phyloP scores from a whole-genome alignment of 2,113 vertebrate genomes.

The Aythya baeri region DNA sequence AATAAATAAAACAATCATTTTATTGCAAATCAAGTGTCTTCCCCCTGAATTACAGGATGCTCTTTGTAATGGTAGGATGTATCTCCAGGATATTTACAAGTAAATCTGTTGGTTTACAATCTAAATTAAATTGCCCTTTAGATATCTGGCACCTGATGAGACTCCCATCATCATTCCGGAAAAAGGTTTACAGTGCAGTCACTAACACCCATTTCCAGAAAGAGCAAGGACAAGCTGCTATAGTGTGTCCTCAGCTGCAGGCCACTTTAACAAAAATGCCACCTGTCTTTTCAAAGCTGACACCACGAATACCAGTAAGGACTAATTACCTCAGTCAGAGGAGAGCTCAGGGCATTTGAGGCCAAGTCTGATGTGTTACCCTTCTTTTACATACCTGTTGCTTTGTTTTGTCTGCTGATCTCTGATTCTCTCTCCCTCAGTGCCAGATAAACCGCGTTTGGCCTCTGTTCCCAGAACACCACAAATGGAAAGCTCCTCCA shows the following conservation, averaged over 20 bases:
- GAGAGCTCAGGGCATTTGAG: not conserved
- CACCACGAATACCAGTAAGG: not conserved
- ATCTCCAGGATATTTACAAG: not conserved
- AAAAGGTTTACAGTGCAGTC: not conserved
- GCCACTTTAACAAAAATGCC: slow-evolving; percentile 26
- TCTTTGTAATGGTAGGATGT: not conserved
- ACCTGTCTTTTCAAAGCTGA: not conserved
- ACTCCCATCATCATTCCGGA: rapidly evolving
- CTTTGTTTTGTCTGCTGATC: not conserved
- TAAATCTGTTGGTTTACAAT: not conserved
- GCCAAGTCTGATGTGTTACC: rapidly evolving
- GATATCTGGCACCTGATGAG: not conserved
- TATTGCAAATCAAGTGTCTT: not conserved
- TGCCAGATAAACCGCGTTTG: not conserved
- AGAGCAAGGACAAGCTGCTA: slow-evolving; percentile 14
- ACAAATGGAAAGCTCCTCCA: not conserved
- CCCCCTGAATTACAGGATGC: not conserved
- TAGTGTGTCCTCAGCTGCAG: not conserved
- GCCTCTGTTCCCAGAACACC: not conserved
- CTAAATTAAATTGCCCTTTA: not conserved
- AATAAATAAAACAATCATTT: not conserved
- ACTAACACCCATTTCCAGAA: not conserved
- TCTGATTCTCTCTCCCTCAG: rapidly evolving
- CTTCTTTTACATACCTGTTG: not conserved
- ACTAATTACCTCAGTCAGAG: not conserved